A percentile compares a stretch with the other conserved stretches of the same genome.
phyloP scores from a whole-genome alignment of 2,888 invertebrate genomes.

The Doris montereyensis region DNA sequence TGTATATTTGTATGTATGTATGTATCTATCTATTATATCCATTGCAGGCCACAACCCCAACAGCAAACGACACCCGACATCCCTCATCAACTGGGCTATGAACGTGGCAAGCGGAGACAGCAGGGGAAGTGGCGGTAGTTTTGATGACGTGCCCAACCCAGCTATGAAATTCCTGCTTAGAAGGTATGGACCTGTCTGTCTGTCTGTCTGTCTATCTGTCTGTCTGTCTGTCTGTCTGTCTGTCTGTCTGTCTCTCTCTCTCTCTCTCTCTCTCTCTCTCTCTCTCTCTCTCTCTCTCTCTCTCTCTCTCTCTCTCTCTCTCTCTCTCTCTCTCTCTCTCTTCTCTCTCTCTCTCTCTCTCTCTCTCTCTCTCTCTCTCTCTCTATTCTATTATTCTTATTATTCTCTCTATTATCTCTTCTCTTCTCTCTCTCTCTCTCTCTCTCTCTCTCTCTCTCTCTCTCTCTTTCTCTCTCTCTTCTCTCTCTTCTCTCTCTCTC shows the following conservation, averaged over 20 bases:
- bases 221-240: not conserved
- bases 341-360: not conserved
- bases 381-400: not conserved
- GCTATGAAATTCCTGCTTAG: conserved; percentile 7
- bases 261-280: not conserved
- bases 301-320: not conserved
- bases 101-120: conserved; percentile 8
- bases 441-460: not conserved
- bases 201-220: not conserved
- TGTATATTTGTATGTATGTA: too few relatives aligned
- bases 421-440: not conserved
- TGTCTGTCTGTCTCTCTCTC: not conserved
- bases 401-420: not conserved
- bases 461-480: not conserved
- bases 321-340: not conserved
- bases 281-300: not conserved
- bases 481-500: not conserved
- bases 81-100: conserved; percentile 16
- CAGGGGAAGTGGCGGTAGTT: not conserved
- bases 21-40: too few relatives aligned
- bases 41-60: not conserved
- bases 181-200: not conserved
- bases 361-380: not conserved
- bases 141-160: not conserved
- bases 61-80: not conserved